These are phyloP conservation scores for Adelognathus sp. DNA, from an alignment of 2,888 invertebrate genomes.

Conservation along the genomic window DNA sequence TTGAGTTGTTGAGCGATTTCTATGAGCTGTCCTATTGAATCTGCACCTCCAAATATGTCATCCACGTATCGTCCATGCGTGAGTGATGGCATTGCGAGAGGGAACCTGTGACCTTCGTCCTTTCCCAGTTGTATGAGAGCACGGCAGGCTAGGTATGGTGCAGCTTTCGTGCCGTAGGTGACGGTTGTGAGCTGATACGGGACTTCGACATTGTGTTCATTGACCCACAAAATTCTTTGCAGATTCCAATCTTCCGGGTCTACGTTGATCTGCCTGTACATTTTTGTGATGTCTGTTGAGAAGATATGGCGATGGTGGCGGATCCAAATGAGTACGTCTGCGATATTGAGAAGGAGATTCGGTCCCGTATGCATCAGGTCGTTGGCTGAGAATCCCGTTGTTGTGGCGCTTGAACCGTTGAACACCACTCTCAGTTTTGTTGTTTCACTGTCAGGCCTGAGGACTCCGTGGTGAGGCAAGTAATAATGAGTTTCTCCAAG, in stretches of 20 bases:
- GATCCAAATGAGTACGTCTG: slow-evolving; percentile 6
- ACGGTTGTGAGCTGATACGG: slow-evolving; percentile 19
- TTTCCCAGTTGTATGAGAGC: slow-evolving; percentile 9
- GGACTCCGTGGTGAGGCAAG: too few species aligned
- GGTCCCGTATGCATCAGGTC: slow-evolving; percentile 68
- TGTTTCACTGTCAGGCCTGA: too few species aligned
- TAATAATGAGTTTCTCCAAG: too few species aligned
- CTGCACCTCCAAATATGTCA: slow-evolving; percentile 48
- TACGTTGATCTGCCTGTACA: slow-evolving; percentile 6
- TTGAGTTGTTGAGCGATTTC: slow-evolving; percentile 27
- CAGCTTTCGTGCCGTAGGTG: slow-evolving; percentile 28
- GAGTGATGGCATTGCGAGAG: slow-evolving; percentile 20
- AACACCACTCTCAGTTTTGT: too few species aligned
- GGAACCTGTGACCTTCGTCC: slow-evolving; percentile 40
- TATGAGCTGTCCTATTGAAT: slow-evolving; percentile 16
- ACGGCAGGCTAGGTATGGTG: slow-evolving; percentile 41
- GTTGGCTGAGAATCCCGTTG: slow-evolving; percentile 66
- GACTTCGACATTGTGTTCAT: not conserved
- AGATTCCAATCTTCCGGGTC: slow-evolving; percentile 57
- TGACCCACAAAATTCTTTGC: slow-evolving; percentile 73
- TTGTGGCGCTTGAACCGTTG: slow-evolving; percentile 67
- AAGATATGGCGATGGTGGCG: not conserved
- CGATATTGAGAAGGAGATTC: slow-evolving; percentile 65
- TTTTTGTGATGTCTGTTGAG: not conserved
- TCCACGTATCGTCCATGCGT: slow-evolving; percentile 34